phyloP scores from a whole-genome alignment of 2,888 invertebrate genomes.

The Falcaria lacertinaria region DNA sequence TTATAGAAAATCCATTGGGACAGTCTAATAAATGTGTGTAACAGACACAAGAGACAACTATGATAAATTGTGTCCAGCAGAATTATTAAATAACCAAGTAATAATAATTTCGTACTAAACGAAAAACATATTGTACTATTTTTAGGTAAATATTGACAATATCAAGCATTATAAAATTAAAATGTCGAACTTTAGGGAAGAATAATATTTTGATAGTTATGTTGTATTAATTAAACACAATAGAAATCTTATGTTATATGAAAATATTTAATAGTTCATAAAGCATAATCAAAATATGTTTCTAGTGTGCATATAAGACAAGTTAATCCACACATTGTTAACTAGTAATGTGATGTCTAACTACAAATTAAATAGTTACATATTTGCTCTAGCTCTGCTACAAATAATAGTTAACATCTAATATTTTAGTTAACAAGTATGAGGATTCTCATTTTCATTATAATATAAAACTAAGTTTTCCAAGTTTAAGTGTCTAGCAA shows the following conservation, averaged over 20 bases:
- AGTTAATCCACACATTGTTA: constrained; percentile 15
- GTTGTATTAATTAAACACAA: too few relatives aligned
- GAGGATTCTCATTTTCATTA: constrained; percentile 12
- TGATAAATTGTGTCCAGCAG: constrained; percentile 50
- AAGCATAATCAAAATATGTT: constrained; percentile 17
- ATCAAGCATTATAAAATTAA: constrained; percentile 14
- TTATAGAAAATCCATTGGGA: constrained; percentile 60
- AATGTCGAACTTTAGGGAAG: constrained; percentile 10
- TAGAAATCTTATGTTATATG: constrained; percentile 1
- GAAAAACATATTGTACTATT: constrained; percentile 42
- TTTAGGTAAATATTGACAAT: constrained; percentile 37
- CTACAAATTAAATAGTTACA: background rate
- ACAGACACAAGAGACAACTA: constrained; percentile 22
- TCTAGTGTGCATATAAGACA: constrained; percentile 13
- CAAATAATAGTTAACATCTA: constrained; percentile 9
- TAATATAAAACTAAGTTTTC: constrained; percentile 22
- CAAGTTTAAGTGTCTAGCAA: constrained; percentile 10
- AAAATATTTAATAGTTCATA: constrained; percentile 8
- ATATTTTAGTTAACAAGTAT: constrained; percentile 11
- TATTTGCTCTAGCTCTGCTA: constrained; percentile 1
- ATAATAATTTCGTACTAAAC: constrained; percentile 18
- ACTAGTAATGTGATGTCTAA: background rate
- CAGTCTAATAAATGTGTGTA: constrained; percentile 20
- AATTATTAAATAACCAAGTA: background rate
- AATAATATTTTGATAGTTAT: too few relatives aligned